Evolutionary conservation across 2,888 invertebrate species (phyloP).

Genomic region (Crioceris asparagi): DNA sequence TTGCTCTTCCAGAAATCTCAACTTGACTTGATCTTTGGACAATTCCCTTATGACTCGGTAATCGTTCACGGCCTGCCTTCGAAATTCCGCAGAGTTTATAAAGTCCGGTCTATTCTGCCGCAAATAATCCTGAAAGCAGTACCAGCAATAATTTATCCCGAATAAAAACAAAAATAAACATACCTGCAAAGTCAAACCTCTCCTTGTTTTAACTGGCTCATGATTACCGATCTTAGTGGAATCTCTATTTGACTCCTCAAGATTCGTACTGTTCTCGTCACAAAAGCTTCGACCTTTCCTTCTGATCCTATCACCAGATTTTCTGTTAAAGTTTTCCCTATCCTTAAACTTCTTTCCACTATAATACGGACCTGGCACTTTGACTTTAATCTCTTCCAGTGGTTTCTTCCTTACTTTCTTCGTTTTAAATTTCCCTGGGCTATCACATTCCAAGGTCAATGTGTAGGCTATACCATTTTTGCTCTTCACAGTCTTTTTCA

Average conservation of each 20-base stretch:
- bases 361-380: constrained; percentile 21
- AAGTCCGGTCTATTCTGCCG: constrained; percentile 61
- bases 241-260: no score
- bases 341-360: constrained; percentile 20
- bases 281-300: no score
- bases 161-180: neutral
- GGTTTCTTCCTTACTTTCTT: constrained; percentile 14
- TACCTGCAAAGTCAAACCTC: neutral
- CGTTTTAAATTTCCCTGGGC: constrained; percentile 9
- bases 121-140: constrained; percentile 54
- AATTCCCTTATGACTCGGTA: constrained; percentile 26
- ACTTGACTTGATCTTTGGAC: constrained; percentile 37
- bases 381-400: constrained; percentile 27
- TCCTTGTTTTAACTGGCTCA: neutral
- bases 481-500: constrained; percentile 19
- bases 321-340: constrained; percentile 14
- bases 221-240: neutral
- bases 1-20: constrained; percentile 23
- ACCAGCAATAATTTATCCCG: neutral
- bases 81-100: constrained; percentile 45
- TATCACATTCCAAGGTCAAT: constrained; percentile 32
- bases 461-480: constrained; percentile 40
- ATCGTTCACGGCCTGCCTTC: constrained; percentile 30
- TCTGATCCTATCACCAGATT: no score
- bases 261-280: no score